A percentile compares a stretch with the other conserved stretches of the same genome.
These are phyloP conservation scores for Autographa pulchrina DNA, from an alignment of 2,888 invertebrate genomes.

Conservation along the genomic window DNA sequence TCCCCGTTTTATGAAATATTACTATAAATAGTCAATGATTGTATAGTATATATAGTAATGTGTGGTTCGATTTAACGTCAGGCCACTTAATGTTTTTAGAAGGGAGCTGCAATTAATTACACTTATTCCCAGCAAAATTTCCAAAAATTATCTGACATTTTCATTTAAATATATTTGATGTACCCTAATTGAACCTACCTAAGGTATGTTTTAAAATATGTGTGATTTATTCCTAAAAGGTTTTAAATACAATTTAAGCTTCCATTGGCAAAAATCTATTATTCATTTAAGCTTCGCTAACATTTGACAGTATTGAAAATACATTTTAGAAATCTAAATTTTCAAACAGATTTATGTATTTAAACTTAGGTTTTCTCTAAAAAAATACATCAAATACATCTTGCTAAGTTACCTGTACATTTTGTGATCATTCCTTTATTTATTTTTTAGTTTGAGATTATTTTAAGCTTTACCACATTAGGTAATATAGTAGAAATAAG, in stretches of 20 bases:
- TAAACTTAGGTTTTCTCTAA: not conserved
- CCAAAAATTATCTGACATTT: not conserved
- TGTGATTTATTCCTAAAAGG: constrained; percentile 12
- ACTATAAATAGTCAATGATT: no score
- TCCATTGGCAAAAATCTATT: constrained; percentile 40
- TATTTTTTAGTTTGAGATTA: not conserved
- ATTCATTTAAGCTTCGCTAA: constrained; percentile 18
- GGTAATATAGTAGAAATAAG: no score
- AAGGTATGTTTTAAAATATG: constrained; percentile 7
- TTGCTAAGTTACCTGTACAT: not conserved
- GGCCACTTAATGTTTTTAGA: no score
- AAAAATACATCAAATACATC: not conserved
- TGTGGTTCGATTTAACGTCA: no score
- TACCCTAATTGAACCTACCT: constrained; percentile 10
- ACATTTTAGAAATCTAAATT: not conserved
- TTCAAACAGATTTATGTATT: not conserved
- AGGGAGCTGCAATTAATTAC: no score
- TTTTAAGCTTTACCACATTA: no score
- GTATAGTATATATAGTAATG: no score
- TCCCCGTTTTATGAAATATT: no score
- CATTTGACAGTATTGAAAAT: constrained; percentile 17
- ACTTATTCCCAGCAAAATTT: no score
- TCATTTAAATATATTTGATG: constrained; percentile 12
- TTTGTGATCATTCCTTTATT: not conserved
- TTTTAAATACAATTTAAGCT: constrained; percentile 17